phyloP scores from a whole-genome alignment of 1,140 invertebrate species.

The Diorhabda carinulata region DNA sequence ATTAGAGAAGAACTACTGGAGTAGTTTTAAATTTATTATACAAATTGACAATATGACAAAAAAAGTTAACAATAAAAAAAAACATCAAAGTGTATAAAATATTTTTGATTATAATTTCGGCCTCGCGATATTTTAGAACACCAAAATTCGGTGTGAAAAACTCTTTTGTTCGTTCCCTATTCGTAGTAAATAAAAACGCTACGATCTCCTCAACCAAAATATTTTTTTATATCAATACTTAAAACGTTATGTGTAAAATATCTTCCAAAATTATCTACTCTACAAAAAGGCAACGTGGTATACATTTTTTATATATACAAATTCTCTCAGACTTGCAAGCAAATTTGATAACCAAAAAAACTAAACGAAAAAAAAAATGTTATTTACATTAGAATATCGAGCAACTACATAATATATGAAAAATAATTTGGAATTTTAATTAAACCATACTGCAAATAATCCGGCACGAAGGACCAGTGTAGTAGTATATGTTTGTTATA shows the following conservation, averaged over 20 bases:
- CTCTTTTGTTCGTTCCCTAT: conserved; percentile 8
- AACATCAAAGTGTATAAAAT: conserved; percentile 10
- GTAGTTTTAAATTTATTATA: conserved; percentile 32
- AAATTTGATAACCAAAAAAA: conserved; percentile 9
- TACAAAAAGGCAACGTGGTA: conserved; percentile 33
- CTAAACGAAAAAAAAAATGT: no score
- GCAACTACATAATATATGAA: no score
- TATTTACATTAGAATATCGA: no score
- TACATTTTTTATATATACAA: conserved; percentile 26
- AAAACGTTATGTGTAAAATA: conserved; percentile 21
- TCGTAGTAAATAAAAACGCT: conserved; percentile 1
- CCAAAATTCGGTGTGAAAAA: no score
- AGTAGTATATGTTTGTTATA: no score
- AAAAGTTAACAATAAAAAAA: conserved; percentile 13
- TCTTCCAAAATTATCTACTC: conserved; percentile 28
- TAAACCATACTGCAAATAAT: no score
- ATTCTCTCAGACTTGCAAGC: conserved; percentile 2
- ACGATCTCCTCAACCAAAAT: conserved; percentile 15
- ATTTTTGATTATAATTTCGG: conserved; percentile 14
- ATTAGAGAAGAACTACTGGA: conserved; percentile 20
- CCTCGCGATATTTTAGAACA: not conserved
- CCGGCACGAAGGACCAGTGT: no score
- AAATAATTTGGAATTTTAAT: no score
- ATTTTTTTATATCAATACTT: conserved; percentile 4
- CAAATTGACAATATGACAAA: conserved; percentile 15